Conservation (phyloP, 2,797 vertebrate genomes). For the Saxicola maurus region DNA sequence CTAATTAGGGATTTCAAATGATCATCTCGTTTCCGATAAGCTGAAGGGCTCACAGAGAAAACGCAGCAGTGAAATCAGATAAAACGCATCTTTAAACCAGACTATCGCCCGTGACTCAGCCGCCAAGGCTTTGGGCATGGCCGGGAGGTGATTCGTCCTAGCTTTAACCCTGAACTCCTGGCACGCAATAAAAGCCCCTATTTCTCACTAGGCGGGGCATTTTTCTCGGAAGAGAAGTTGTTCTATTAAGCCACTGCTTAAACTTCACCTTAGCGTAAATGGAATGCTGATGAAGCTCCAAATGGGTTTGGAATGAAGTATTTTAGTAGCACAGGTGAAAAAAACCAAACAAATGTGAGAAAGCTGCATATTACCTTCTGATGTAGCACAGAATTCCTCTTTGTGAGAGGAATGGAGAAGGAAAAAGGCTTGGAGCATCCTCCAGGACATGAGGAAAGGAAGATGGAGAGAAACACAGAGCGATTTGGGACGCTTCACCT, state of each 20-base stretch:
- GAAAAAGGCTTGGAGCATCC: background rate
- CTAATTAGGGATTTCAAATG: background rate
- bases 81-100: background rate
- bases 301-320: rapidly evolving
- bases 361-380: background rate
- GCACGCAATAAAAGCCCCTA: background rate
- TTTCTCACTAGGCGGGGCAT: background rate
- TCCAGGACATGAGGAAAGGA: background rate
- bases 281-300: background rate
- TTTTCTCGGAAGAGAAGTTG: background rate
- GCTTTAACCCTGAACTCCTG: background rate
- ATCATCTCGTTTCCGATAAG: background rate
- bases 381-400: background rate
- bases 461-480: background rate
- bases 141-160: background rate
- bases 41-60: background rate
- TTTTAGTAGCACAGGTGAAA: background rate
- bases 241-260: background rate
- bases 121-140: background rate
- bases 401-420: background rate
- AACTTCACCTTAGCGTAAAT: background rate
- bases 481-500: background rate
- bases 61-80: background rate
- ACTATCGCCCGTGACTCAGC: background rate
- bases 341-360: background rate